Evolutionary conservation across 2,113 vertebrate genomes (phyloP).

Genomic region (Hyperoodon ampullatus): DNA sequence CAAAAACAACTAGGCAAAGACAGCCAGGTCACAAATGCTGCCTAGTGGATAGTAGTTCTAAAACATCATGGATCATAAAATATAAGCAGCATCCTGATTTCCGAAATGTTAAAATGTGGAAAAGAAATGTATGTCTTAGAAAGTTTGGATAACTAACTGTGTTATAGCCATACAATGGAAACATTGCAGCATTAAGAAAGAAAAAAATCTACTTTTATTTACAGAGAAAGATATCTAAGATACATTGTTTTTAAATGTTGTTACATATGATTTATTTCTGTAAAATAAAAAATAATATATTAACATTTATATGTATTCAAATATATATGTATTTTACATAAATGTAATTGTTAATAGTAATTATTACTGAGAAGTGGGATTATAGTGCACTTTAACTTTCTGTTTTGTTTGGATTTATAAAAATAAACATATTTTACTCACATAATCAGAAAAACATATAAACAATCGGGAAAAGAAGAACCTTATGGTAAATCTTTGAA

Average conservation of each 20-base stretch:
- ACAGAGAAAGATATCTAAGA: not conserved
- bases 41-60: not conserved
- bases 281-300: constrained; percentile 5
- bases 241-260: not conserved
- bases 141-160: not conserved
- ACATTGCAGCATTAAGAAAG: not conserved
- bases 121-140: not conserved
- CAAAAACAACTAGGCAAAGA: not conserved
- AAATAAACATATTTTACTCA: constrained; percentile 5
- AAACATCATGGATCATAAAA: not conserved
- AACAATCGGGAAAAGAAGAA: not conserved
- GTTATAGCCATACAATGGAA: not conserved
- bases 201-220: not conserved
- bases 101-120: not conserved
- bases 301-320: not conserved
- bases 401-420: not conserved
- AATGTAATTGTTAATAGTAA: not conserved
- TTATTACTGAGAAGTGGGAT: not conserved
- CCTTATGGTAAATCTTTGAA: not conserved
- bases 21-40: not conserved
- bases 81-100: not conserved
- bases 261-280: not conserved
- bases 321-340: too few relatives aligned
- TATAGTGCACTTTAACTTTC: not conserved
- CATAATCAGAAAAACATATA: not conserved